A percentile compares a stretch with the other conserved stretches of the same genome.
phyloP scores from a whole-genome alignment of 2,113 vertebrate species.

The Pardalotus punctatus region DNA sequence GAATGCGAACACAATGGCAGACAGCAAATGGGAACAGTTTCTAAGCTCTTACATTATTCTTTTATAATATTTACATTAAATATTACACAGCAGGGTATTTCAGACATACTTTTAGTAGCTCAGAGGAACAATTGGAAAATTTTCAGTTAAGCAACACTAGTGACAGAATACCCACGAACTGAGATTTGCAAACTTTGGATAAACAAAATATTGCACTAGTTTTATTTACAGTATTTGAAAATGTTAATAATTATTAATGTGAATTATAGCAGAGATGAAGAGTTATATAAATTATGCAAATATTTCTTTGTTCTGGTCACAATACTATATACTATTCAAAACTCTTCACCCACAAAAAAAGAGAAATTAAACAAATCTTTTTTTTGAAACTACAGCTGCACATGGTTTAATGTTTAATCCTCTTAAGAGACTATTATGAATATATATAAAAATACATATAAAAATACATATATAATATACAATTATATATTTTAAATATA shows the following conservation, averaged over 20 bases:
- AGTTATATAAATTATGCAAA: not conserved
- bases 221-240: not conserved
- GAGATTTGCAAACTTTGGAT: not conserved
- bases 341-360: not conserved
- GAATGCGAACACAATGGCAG: not conserved
- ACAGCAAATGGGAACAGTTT: not conserved
- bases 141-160: not conserved
- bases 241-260: not conserved
- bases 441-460: not conserved
- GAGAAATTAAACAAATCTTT: not conserved
- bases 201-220: not conserved
- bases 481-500: too few relatives aligned
- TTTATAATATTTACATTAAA: not conserved
- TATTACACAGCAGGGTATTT: not conserved
- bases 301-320: not conserved
- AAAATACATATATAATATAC: too few relatives aligned
- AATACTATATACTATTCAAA: not conserved
- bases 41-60: not conserved
- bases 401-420: not conserved
- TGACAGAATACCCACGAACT: not conserved
- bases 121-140: not conserved
- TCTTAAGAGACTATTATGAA: not conserved
- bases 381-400: not conserved
- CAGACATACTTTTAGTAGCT: not conserved
- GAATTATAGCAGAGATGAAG: not conserved